Conservation (phyloP, 1,140 invertebrate genomes). For the Heliconius hewitsoni region DNA sequence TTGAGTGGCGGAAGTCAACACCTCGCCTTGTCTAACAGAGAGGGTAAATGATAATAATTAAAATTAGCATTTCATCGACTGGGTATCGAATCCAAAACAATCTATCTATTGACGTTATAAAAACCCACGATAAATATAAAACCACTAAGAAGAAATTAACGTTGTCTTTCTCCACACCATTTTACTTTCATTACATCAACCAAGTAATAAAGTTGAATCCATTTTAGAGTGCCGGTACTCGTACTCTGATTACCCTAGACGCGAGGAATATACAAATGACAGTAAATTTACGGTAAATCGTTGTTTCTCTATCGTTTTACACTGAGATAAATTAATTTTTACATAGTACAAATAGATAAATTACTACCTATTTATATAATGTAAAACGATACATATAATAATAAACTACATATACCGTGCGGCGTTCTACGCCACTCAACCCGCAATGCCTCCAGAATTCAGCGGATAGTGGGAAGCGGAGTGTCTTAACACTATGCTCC, state of each 20-base stretch:
- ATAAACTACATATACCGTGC: no score
- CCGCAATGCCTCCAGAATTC: no score
- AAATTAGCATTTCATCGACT: no score
- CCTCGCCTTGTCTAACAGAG: no score
- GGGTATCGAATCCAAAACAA: no score
- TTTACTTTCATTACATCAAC: not conserved
- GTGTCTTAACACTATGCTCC: no score
- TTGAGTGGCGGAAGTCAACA: no score
- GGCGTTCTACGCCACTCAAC: no score
- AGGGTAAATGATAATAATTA: no score
- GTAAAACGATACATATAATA: no score
- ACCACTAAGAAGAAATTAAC: not conserved
- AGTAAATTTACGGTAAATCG: not conserved
- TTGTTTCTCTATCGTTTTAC: not conserved
- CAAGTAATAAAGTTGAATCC: not conserved
- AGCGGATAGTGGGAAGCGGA: no score
- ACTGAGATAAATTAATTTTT: not conserved
- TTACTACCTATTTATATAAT: no score
- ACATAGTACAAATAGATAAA: not conserved
- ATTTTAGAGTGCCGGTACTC: not conserved
- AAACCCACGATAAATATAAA: not conserved
- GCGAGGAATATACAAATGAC: not conserved
- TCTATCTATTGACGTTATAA: not conserved
- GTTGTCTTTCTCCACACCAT: not conserved
- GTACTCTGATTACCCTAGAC: not conserved